Percentiles rank a stretch among this genome's conserved stretches.
Conservation (phyloP, 2,113 vertebrate species). For the Xiphorhynchus elegans region DNA sequence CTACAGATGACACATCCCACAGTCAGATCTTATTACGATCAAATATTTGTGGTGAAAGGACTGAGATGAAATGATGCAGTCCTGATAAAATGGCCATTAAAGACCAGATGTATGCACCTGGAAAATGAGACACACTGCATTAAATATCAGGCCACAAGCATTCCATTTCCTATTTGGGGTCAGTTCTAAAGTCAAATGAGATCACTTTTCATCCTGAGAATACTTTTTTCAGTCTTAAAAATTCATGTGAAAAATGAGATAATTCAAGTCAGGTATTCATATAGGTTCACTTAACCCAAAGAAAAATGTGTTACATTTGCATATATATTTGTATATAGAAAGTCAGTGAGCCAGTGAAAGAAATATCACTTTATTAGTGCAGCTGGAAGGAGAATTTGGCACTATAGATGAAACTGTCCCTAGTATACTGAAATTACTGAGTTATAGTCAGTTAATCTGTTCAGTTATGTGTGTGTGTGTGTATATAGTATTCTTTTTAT, state of each 20-base stretch:
- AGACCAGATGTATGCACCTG: constrained; percentile 66
- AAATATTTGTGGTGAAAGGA: constrained; percentile 49
- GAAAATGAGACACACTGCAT: constrained; percentile 50
- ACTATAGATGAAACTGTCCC: background rate
- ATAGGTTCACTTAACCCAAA: background rate
- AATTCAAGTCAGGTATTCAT: background rate
- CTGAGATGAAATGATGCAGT: constrained; percentile 56
- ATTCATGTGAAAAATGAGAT: background rate
- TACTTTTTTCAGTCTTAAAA: constrained; percentile 4
- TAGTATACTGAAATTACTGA: background rate
- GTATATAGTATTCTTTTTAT: background rate
- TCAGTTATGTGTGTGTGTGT: background rate
- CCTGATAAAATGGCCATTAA: constrained; percentile 56
- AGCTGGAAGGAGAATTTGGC: background rate
- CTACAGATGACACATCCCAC: constrained; percentile 4
- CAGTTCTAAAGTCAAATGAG: constrained; percentile 42
- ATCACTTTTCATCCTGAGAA: constrained; percentile 19
- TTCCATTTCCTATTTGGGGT: constrained; percentile 45
- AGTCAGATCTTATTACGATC: constrained; percentile 33
- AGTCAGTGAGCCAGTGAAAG: background rate
- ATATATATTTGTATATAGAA: background rate
- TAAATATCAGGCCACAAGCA: constrained; percentile 38
- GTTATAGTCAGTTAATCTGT: background rate
- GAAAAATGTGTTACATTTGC: background rate
- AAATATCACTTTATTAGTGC: background rate